These are phyloP conservation scores for Oxyruncus cristatus DNA, from an alignment of 2,113 vertebrate species.

Conservation along the genomic window DNA sequence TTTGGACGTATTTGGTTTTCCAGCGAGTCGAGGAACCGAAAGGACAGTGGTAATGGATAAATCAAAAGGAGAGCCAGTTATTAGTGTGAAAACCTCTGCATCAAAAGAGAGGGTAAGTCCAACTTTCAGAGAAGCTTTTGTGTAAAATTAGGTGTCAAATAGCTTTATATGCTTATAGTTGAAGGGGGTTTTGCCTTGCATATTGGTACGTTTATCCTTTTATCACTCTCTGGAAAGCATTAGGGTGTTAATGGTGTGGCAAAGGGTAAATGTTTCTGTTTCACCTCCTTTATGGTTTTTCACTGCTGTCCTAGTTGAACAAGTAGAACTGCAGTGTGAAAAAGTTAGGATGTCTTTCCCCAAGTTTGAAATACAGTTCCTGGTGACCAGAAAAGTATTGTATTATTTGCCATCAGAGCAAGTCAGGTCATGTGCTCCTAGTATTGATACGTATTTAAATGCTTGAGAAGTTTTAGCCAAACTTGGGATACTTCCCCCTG, in stretches of 20 bases:
- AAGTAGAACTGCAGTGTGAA: background rate
- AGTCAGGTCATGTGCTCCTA: background rate
- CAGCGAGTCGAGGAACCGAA: conserved; percentile 80
- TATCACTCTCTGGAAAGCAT: background rate
- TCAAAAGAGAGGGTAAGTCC: conserved; percentile 78
- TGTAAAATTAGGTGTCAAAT: background rate
- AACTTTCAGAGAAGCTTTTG: background rate
- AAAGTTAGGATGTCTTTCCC: background rate
- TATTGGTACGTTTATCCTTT: background rate
- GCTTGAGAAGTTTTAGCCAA: background rate
- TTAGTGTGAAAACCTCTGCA: conserved; percentile 89
- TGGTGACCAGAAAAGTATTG: background rate
- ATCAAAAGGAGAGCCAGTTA: conserved; percentile 95
- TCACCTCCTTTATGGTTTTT: background rate
- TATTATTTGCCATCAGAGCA: background rate
- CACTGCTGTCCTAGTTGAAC: background rate
- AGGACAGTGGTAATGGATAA: conserved; percentile 97
- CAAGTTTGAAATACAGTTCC: background rate
- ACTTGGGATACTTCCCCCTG: background rate
- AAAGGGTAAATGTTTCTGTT: background rate
- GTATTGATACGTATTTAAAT: background rate
- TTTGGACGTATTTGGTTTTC: background rate
- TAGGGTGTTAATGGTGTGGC: background rate
- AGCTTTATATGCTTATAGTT: background rate
- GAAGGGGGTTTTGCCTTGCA: background rate